These are phyloP conservation scores for Chamaedrilus cognettii DNA, from an alignment of 2,888 invertebrate species.

Conservation along the genomic window DNA sequence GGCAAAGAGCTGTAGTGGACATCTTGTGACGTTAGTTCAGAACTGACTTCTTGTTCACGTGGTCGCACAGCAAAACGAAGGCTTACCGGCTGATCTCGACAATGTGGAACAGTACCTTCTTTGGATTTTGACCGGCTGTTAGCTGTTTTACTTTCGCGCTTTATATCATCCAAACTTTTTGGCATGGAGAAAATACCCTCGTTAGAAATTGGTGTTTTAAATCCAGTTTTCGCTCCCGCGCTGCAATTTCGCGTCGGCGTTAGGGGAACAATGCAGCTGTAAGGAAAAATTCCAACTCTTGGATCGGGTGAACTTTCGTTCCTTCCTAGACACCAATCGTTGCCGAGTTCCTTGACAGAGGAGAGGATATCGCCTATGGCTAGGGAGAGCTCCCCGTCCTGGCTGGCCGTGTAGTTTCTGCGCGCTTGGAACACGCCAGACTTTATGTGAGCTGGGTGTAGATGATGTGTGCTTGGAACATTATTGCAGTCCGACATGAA, in stretches of 20 bases:
- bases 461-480: too few relatives aligned
- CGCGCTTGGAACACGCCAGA: conserved; percentile 20
- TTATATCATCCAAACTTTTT: too few relatives aligned
- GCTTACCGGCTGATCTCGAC: not conserved
- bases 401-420: conserved; percentile 24
- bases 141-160: not conserved
- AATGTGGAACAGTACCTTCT: too few relatives aligned
- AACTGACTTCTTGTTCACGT: too few relatives aligned
- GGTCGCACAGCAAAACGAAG: too few relatives aligned
- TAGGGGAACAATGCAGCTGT: conserved; percentile 9
- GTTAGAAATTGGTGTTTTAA: too few relatives aligned
- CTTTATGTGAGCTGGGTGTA: not conserved
- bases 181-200: too few relatives aligned
- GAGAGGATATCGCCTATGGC: conserved; percentile 31
- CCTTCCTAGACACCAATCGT: conserved; percentile 36
- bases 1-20: not conserved
- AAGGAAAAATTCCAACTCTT: conserved; percentile 34
- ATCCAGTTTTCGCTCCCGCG: too few relatives aligned
- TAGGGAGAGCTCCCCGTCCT: conserved; percentile 35
- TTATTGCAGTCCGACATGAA: too few relatives aligned
- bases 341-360: conserved; percentile 32
- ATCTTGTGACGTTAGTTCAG: not conserved
- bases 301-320: conserved; percentile 25
- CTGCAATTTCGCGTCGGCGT: not conserved
- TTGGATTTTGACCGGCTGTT: too few relatives aligned